Evolutionary conservation across 2,113 vertebrate genomes (phyloP), one percentile per base, ranked within the genome.

Genomic region (Sorex araneus): DNA sequence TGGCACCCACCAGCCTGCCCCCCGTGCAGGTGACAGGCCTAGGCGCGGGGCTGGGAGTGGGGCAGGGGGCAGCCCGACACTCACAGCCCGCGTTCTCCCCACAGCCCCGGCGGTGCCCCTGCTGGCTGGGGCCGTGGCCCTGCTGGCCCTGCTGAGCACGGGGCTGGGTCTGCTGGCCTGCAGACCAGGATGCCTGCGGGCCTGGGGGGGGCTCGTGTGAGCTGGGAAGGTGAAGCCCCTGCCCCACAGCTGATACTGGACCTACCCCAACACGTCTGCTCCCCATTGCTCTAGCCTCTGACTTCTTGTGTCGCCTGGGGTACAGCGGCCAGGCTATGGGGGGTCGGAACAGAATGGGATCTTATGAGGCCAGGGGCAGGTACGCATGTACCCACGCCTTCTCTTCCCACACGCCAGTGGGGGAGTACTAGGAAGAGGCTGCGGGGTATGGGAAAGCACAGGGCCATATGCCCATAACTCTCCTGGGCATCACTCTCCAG

Each of bases 101-200:
- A 6, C 94, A 89, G 95, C 90, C 54, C 69, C 94, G 0, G 12
- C 64, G 21, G 93, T 95, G 84, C 92, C 96, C 63, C 83, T 95
- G 76, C 74, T 97, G 90, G 94, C 95, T 0, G 96, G 93, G 86
- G 94, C 93, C 3, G 96, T 95, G 95, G 96, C 88, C 0, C 57
- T 94, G 67, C 86, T 96, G 69, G 92, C 71, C 0, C 54, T 18
- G 6, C 91, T 97, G 23, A 96, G 95, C 43, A 0, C 93, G 64
- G 96, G 95, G 60, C 92, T 95, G 1, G 90, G 95, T 36, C 45
- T 96, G 34, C 45, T 95, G 71, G 95, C 93, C 88, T 96, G 95
- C 92, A 95, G 92, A 71, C 92, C 96, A 0, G 21, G 78, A 79
- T 96, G 96, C 85, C 69, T 94, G 79, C 60, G 92, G 60, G 92